Base-by-base conservation (phyloP, 2,797 vertebrate species). In the Sardinella longiceps region DNA sequence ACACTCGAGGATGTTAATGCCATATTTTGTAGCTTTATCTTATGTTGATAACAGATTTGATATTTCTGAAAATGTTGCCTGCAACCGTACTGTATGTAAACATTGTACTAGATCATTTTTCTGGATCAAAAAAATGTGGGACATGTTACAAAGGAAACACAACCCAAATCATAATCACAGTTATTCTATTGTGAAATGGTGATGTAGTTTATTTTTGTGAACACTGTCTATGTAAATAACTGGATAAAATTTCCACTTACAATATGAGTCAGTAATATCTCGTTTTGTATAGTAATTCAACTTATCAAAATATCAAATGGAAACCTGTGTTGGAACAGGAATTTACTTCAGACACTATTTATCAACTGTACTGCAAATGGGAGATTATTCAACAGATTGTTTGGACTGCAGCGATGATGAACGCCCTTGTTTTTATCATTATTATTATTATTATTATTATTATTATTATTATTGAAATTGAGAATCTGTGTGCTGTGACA, bases 261-360 rank as follows among this genome's bases (percentile, higher is more conserved):
- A 85, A 50, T 46, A 84, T 81, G 74, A 88, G 77, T 70, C 70
- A 18, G 84, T 58, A 18, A 84, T 53, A 50, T 87, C 83, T 37
- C 93, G 87, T 92, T 81, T 84, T 39, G 30, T 87, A 90, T 53
- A 85, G 85, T 20, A 33, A 74, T 30, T 70, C 20, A 14, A 83
- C 70, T 74, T 33, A 83, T 90, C 84, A 88, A 87, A 60, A 50
- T 23, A 28, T 70, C 56, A 84, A 56, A 46, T 46, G 15, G 70
- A 70, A 56, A 39, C 39, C 23, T 28, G 12, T 43, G 48, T 83
- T 84, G 82, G 81, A 89, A 46, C 83, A 66, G 53, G 88, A 86
- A 85, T 28, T 37, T 37, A 37, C 70, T 56, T 58, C 50, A 85
- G 46, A 33, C 46, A 9, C 39, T 20, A 53, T 56, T 28, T 39